phyloP scores from a whole-genome alignment of 2,113 vertebrate genomes.

The Rhadina sibilatrix region DNA sequence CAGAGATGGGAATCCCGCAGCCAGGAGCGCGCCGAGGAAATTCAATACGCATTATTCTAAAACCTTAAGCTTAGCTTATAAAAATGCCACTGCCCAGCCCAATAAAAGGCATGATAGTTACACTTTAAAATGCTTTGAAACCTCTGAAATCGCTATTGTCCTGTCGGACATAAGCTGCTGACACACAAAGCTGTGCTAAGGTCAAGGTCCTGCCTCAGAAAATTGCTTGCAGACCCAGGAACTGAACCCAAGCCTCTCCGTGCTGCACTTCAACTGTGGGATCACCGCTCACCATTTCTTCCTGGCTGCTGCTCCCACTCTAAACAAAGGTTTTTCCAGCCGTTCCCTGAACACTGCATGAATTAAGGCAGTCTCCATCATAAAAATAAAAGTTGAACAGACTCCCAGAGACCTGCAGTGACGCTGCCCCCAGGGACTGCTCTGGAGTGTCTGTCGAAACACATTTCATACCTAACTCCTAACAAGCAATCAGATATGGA shows the following conservation, averaged over 20 bases:
- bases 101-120: conserved; percentile 1
- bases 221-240: neutral
- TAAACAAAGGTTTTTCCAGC: conserved; percentile 2
- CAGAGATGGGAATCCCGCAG: neutral
- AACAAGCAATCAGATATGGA: neutral
- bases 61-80: neutral
- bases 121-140: conserved; percentile 38
- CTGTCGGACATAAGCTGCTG: neutral
- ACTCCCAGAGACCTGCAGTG: neutral
- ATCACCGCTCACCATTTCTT: neutral
- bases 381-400: conserved; percentile 7
- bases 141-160: conserved; percentile 27
- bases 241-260: neutral
- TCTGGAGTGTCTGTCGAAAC: neutral
- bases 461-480: neutral
- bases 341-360: neutral
- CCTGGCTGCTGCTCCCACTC: neutral
- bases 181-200: neutral
- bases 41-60: neutral
- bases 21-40: accelerated
- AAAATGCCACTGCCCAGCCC: neutral
- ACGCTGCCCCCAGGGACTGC: neutral
- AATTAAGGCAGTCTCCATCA: conserved; percentile 13
- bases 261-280: neutral
- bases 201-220: conserved; percentile 33